Percentiles rank a stretch among this genome's conserved stretches.
These are phyloP conservation scores for Euspilapteryx auroguttella DNA, from an alignment of 2,888 invertebrate genomes.

Conservation along the genomic window DNA sequence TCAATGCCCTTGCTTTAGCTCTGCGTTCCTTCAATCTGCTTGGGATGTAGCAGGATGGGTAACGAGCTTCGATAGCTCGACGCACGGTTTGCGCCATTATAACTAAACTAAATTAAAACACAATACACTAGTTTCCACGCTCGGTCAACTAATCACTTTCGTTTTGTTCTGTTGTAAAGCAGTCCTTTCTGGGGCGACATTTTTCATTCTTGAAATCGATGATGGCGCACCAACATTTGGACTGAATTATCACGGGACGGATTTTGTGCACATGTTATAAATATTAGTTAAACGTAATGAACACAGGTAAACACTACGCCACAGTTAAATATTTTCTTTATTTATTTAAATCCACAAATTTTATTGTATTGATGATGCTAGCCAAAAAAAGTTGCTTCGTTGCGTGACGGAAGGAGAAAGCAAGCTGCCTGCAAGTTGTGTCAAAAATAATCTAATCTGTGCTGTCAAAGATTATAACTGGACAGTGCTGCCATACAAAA, in stretches of 20 bases:
- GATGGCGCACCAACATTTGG: constrained; percentile 9
- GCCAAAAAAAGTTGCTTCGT: no score
- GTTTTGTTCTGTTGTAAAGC: constrained; percentile 53
- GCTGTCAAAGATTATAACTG: no score
- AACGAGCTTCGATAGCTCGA: constrained; percentile 70
- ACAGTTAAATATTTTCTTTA: constrained; percentile 3
- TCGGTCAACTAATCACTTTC: constrained; percentile 52
- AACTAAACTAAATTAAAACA: constrained; percentile 11
- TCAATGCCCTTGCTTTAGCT: constrained; percentile 65
- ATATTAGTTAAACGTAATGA: no score
- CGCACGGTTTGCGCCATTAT: constrained; percentile 75
- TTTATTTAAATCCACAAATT: no score
- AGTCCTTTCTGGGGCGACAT: constrained; percentile 44
- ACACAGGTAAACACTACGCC: constrained; percentile 6
- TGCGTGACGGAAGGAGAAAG: no score
- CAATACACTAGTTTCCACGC: constrained; percentile 16
- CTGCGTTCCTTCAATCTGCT: constrained; percentile 74
- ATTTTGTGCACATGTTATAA: no score
- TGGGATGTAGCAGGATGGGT: constrained; percentile 76
- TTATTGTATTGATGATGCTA: no score
- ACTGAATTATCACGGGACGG: no score
- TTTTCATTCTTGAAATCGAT: constrained; percentile 23
- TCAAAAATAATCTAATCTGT: no score
- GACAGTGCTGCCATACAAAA: constrained; percentile 10
- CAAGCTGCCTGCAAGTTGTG: no score